A percentile compares a stretch with the other conserved stretches of the same genome.
phyloP scores from a whole-genome alignment of 2,113 vertebrate species.

The Engraulis encrasicolus region DNA sequence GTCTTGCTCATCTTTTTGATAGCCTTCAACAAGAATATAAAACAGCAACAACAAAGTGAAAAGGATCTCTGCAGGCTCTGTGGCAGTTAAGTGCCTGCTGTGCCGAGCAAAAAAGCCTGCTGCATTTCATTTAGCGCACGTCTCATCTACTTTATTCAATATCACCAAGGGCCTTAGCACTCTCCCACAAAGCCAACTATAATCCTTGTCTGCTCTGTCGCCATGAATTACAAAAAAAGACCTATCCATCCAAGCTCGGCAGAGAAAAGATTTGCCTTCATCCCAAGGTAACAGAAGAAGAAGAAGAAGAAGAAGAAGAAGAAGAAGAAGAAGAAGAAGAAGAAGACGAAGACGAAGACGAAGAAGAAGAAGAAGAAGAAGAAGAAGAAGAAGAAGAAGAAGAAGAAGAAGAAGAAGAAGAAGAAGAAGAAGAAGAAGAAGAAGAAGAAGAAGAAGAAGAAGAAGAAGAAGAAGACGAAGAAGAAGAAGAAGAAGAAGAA shows the following conservation, averaged over 20 bases:
- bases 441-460: neutral
- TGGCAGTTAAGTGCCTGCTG: neutral
- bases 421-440: neutral
- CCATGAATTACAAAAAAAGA: neutral
- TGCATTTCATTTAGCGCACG: neutral
- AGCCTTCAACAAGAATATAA: neutral
- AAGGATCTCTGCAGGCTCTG: neutral
- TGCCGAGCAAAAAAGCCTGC: neutral
- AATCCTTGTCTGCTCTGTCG: neutral
- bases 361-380: neutral
- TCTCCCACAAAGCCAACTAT: neutral
- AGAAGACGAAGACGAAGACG: neutral
- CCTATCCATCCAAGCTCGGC: neutral
- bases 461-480: neutral
- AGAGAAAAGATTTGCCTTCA: neutral
- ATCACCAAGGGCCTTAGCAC: neutral
- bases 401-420: neutral
- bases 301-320: neutral
- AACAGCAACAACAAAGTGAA: too few relatives aligned
- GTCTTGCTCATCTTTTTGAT: neutral
- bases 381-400: neutral
- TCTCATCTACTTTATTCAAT: neutral
- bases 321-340: neutral
- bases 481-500: neutral
- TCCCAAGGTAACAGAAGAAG: neutral